Evolutionary conservation across 2,888 invertebrate genomes (phyloP), one percentile per base, ranked within the genome.

Genomic region (Agrotis clavis): DNA sequence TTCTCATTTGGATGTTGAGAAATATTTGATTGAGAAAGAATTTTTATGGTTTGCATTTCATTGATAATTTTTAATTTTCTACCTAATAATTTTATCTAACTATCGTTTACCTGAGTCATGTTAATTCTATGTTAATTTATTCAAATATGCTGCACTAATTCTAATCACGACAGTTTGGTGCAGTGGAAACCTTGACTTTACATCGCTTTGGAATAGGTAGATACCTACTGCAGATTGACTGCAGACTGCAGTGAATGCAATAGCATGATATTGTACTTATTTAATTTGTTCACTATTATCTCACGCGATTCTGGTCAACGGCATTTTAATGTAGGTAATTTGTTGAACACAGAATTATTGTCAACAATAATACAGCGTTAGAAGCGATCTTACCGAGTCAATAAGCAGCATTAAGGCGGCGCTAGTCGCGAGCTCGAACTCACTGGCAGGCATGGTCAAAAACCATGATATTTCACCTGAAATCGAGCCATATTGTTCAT

Each of bases 221-320:
- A n/a, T 25, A 25, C 25, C 25, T 21, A 45, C 51, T 51, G 51
- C 48, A 9, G 6, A 35, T 9, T 9, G 41, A 69, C 19, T 51
- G 50, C 71, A 41, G 41, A 69, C 19, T 51, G 50, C 71, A 61
- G 13, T 51, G 2, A 18, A 41, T 60, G 48, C 75, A 74, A 13
- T 53, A 14, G 9, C 60, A 9, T 25, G 2, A 56, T n/a, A 4
- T 16, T 47, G 47, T 16, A 47, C 16, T 16, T 25, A 53, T 48
- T 45, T 2, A 35, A 35, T 41, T 19, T 9, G 54, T 25, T 47
- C 11, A 41, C 14, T 66, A 75, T 19, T 13, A 45, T 68, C 30
- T 21, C 45, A 56, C 54, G 50, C 30, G 41, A 74, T 74, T 30
- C 35, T 48, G 6, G 11, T 62, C 13, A 54, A 47, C 19, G 6